Evolutionary conservation across 2,888 invertebrate species (phyloP).

Genomic region (Spodoptera littoralis): DNA sequence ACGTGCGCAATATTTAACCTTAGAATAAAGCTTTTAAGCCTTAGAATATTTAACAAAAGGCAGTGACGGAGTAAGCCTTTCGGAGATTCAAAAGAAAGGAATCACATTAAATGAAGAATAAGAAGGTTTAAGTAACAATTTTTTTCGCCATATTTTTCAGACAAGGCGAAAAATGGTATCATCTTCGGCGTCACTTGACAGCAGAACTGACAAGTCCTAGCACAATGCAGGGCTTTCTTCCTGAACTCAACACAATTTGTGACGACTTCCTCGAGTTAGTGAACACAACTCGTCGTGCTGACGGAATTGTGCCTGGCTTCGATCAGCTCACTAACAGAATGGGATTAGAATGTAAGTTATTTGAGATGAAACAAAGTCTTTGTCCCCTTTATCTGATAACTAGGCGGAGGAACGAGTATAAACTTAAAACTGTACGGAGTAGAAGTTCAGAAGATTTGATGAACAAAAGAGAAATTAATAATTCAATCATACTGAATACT

Average conservation of each 20-base stretch:
- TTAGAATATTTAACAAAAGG: no score
- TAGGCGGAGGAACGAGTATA: no score
- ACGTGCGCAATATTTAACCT: no score
- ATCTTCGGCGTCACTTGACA: slow-evolving; percentile 92
- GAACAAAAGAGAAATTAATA: no score
- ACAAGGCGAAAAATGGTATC: slow-evolving; percentile 94
- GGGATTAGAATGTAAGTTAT: slow-evolving; percentile 92
- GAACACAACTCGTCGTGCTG: slow-evolving; percentile 84
- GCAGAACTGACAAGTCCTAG: slow-evolving; percentile 93
- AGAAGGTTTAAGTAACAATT: no score
- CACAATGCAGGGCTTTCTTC: slow-evolving; percentile 92
- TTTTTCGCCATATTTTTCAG: slow-evolving; percentile 70
- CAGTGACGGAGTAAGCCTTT: no score
- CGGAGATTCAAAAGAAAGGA: no score
- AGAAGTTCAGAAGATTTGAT: no score
- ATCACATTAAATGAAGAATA: no score
- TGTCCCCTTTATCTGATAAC: not conserved
- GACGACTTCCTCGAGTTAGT: slow-evolving; percentile 93
- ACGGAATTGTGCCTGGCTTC: slow-evolving; percentile 89
- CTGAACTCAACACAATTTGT: slow-evolving; percentile 92
- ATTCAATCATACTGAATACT: no score
- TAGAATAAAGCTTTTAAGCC: no score
- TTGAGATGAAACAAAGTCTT: not conserved
- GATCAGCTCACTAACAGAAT: slow-evolving; percentile 93
- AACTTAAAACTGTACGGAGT: no score